A percentile compares a stretch with the other conserved stretches of the same genome.
Conservation (phyloP, 1,140 invertebrate genomes). For the Tetramorium alpestre region DNA sequence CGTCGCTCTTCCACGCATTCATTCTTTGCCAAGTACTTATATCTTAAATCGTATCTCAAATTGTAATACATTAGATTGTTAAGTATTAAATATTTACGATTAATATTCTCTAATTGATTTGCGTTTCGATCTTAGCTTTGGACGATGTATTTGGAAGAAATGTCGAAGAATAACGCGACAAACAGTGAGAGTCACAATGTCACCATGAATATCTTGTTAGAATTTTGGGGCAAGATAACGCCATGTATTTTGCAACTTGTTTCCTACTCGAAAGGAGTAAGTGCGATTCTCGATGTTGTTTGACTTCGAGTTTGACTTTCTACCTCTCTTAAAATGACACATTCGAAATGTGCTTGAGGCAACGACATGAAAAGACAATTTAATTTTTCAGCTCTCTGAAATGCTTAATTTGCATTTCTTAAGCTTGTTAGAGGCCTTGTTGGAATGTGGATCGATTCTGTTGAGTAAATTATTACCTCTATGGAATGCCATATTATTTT, state of each 20-base stretch:
- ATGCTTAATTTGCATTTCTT: constrained; percentile 99
- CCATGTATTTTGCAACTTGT: constrained; percentile 97
- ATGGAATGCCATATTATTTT: constrained; percentile 96
- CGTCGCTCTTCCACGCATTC: constrained; percentile 93
- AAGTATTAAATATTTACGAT: background rate
- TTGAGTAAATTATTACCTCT: constrained; percentile 94
- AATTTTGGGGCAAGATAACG: constrained; percentile 99
- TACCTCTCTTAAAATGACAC: background rate
- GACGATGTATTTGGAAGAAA: constrained; percentile 99
- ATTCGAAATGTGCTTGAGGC: background rate
- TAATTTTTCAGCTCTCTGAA: constrained; percentile 93
- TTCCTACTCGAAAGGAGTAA: constrained; percentile 96
- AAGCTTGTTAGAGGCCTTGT: constrained; percentile 96
- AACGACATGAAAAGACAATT: constrained; percentile 22
- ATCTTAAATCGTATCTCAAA: background rate
- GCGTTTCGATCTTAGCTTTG: constrained; percentile 90
- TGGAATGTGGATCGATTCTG: constrained; percentile 98
- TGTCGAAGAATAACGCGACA: constrained; percentile 89
- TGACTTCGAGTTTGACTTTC: background rate
- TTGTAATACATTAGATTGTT: background rate
- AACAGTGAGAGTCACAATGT: constrained; percentile 90
- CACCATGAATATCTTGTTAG: constrained; percentile 94
- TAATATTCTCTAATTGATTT: background rate
- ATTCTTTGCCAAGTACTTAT: constrained; percentile 90
- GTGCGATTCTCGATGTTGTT: constrained; percentile 66